Base-by-base conservation (phyloP, 2,797 vertebrate genomes). In the Pseudotriccus pelzelni region DNA sequence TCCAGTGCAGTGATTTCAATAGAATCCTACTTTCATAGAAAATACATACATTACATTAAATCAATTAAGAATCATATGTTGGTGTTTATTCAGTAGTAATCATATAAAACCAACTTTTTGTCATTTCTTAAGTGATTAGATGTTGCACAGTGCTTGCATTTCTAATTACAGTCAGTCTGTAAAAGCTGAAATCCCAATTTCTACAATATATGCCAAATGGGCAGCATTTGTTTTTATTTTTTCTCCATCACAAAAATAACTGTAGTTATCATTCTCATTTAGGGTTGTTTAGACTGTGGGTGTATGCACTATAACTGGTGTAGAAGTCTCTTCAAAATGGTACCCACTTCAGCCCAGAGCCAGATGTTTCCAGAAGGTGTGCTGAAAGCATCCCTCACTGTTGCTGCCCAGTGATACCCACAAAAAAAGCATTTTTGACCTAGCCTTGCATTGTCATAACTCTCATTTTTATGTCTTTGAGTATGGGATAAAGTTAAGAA, bases 101-200 rank as follows among this genome's bases (percentile, higher is more conserved):
- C 85, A 47, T 55, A 69, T 94, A 87, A 94, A 97, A 95, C 6
- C 59, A 95, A 93, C 50, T 93, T 96, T 93, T 93, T 95, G 84
- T 88, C 37, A 53, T 95, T 93, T 96, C 47, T 96, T 94, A 92
- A 79, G 80, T 22, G 43, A 93, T 94, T 81, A 91, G 95, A 36
- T 41, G 49, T 76, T 44, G n/a, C 62, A 89, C 64, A 94, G 79
- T 60, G 53, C 77, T 84, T 97, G 79, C 58, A 70, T 96, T 94
- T 97, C 92, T 97, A 96, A 95, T 97, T 94, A 84, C 52, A 88
- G 82, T 60, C 64, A 87, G 64, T 93, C 88, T 46, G 20, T 91
- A 96, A 87, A 96, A 93, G 80, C 83, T 91, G 37, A 96, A 90
- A 84, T 94, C 62, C 77, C 73, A 50, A 43, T 90, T 88, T 55